Percentiles rank a stretch among this genome's conserved stretches.
phyloP scores from a whole-genome alignment of 2,113 vertebrate species.

The Acinonyx jubatus region DNA sequence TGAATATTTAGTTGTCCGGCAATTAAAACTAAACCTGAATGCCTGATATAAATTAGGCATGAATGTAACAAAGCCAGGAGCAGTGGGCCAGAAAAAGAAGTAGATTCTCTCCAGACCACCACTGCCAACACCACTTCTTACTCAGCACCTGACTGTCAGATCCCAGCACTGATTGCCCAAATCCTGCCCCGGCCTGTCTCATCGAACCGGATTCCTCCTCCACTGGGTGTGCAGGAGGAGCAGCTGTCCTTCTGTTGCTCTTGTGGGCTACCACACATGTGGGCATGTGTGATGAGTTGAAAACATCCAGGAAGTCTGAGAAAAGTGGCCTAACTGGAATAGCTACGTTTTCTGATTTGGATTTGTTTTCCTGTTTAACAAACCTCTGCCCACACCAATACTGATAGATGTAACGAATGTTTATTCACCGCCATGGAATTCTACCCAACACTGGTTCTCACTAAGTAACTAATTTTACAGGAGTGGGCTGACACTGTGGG shows the following conservation, averaged over 20 bases:
- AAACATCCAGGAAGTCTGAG: not conserved
- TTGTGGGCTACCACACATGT: not conserved
- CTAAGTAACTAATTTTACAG: not conserved
- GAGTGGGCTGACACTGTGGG: not conserved
- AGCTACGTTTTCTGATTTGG: not conserved
- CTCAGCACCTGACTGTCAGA: not conserved
- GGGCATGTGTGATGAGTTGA: not conserved
- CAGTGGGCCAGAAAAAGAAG: not conserved
- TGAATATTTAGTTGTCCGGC: not conserved
- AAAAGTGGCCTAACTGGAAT: not conserved
- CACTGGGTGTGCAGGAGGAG: not conserved
- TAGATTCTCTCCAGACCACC: not conserved
- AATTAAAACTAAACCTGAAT: not conserved
- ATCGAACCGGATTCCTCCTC: not conserved
- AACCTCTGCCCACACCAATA: not conserved
- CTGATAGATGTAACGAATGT: not conserved
- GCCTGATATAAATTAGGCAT: not conserved
- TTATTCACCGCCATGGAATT: not conserved
- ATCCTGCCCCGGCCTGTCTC: not conserved
- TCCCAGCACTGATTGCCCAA: not conserved
- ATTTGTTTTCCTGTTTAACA: not conserved
- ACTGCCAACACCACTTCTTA: not conserved
- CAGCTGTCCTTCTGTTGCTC: not conserved
- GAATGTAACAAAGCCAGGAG: not conserved
- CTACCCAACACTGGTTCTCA: not conserved